phyloP scores from a whole-genome alignment of 2,797 vertebrate species.

The Prionace glauca region DNA sequence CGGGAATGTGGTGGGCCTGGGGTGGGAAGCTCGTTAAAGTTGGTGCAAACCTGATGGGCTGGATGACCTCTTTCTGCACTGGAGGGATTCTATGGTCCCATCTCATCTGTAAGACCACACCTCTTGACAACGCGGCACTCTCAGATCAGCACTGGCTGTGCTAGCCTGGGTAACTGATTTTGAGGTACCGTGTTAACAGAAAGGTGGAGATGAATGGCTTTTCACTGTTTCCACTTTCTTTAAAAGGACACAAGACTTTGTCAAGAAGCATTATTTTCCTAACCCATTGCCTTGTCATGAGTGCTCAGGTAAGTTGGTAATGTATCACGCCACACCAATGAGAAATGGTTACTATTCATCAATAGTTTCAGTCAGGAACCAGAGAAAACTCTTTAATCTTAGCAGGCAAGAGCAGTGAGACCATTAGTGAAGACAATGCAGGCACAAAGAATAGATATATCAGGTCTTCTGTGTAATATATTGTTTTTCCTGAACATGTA shows the following conservation, averaged over 20 bases:
- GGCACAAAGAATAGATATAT: not conserved
- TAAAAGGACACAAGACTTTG: too few relatives aligned
- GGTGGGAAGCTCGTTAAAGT: too few relatives aligned
- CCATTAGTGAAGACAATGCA: conserved; percentile 9
- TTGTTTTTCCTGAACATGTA: not conserved
- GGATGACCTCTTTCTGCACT: too few relatives aligned
- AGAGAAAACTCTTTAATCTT: conserved; percentile 24
- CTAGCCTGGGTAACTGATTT: not conserved
- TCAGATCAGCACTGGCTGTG: not conserved
- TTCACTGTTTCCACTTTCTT: not conserved
- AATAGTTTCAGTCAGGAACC: conserved; percentile 3
- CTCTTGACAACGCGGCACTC: not conserved
- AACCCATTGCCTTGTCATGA: not conserved
- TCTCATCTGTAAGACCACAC: not conserved
- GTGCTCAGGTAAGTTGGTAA: not conserved
- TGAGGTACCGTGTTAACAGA: not conserved
- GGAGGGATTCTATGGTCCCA: not conserved
- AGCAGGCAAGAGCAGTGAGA: not conserved
- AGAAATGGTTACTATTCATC: not conserved
- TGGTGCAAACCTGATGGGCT: too few relatives aligned
- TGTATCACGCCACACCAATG: not conserved
- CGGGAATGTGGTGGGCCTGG: too few relatives aligned
- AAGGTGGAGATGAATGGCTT: not conserved
- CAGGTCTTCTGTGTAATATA: not conserved
- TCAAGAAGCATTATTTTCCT: not conserved